These are phyloP conservation scores for Zaprionus nigranus DNA, from an alignment of 1,140 invertebrate species.

Conservation along the genomic window DNA sequence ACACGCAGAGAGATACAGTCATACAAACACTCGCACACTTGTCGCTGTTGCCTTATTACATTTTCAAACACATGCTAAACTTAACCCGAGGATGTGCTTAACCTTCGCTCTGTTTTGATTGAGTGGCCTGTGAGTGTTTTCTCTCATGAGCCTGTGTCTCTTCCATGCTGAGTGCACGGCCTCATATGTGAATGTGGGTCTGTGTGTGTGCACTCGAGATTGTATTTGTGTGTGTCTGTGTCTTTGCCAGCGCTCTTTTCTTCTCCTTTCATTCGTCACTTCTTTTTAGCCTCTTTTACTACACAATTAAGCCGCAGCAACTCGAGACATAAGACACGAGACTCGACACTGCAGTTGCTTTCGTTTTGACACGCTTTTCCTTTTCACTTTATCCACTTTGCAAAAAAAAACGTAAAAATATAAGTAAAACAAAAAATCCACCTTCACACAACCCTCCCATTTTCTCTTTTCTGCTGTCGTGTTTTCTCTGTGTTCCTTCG, in stretches of 20 bases:
- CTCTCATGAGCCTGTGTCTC: conserved; percentile 60
- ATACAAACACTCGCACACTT: background rate
- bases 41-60: conserved; percentile 67
- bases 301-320: conserved; percentile 53
- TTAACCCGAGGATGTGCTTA: conserved; percentile 79
- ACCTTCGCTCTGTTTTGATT: conserved; percentile 81
- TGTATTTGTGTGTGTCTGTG: conserved; percentile 17
- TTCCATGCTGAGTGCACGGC: conserved; percentile 5
- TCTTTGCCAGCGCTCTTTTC: conserved; percentile 21
- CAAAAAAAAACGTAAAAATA: conserved; percentile 31
- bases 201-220: conserved; percentile 13
- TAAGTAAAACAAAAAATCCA: conserved; percentile 25
- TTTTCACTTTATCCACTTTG: conserved; percentile 48
- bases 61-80: conserved; percentile 82
- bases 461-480: conserved; percentile 16
- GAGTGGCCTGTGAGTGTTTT: conserved; percentile 76
- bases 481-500: conserved; percentile 1
- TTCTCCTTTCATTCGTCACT: conserved; percentile 37
- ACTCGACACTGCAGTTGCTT: conserved; percentile 39
- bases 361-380: conserved; percentile 49
- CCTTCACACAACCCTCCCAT: conserved; percentile 14
- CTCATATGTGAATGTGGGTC: background rate
- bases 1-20: background rate
- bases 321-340: conserved; percentile 20
- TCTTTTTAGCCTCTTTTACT: conserved; percentile 49